Evolutionary conservation across 1,140 invertebrate species (phyloP).

Genomic region (Drosophila repleta): DNA sequence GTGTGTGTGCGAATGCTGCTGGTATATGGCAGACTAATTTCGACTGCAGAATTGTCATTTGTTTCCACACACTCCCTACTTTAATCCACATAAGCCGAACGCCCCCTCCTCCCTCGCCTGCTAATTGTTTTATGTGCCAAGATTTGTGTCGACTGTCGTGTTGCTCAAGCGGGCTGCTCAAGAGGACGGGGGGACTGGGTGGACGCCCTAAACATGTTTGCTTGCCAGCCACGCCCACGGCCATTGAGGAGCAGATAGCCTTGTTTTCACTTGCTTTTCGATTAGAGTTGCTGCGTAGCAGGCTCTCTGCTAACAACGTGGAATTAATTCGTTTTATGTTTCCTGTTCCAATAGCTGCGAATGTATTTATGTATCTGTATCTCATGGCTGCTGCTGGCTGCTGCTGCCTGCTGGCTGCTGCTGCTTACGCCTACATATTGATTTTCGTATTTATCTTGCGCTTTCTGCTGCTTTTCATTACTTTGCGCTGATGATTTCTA

Average conservation of each 20-base stretch:
- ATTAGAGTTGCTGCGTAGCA: conserved; percentile 60
- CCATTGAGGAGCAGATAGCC: conserved; percentile 22
- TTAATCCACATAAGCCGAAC: conserved; percentile 42
- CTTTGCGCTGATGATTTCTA: conserved; percentile 71
- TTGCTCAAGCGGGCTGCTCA: too few relatives aligned
- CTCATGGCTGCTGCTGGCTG: conserved; percentile 42
- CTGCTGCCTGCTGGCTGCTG: conserved; percentile 29
- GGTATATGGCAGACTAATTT: conserved; percentile 57
- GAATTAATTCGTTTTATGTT: conserved; percentile 83
- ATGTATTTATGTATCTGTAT: conserved; percentile 55
- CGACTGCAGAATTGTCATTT: conserved; percentile 65
- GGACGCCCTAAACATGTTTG: conserved; percentile 72
- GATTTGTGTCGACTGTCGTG: conserved; percentile 77
- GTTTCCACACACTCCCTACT: conserved; percentile 36
- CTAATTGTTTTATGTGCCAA: conserved; percentile 82
- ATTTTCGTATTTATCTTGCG: conserved; percentile 77
- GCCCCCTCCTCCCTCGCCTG: conserved; percentile 40
- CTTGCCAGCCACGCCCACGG: conserved; percentile 54
- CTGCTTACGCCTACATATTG: conserved; percentile 81
- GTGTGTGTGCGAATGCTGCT: background rate
- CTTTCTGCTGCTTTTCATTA: conserved; percentile 48
- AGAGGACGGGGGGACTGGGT: conserved; percentile 6
- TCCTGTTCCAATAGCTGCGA: conserved; percentile 52
- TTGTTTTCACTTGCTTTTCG: conserved; percentile 80
- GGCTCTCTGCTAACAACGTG: conserved; percentile 62